Evolutionary conservation across 2,888 invertebrate genomes (phyloP).

Genomic region (Drosophila mercatorum): DNA sequence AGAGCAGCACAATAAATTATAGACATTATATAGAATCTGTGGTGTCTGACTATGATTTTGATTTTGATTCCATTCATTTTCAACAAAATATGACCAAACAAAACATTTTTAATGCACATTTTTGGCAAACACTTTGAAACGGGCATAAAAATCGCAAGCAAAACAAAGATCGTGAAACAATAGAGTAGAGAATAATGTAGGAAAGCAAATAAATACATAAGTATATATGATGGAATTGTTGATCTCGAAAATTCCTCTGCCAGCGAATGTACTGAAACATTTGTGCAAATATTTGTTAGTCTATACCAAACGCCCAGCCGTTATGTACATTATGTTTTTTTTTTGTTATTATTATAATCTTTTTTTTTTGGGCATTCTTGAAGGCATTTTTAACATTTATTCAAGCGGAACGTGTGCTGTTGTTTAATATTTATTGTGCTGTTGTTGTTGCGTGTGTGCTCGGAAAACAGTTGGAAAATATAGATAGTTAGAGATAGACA

Average conservation of each 20-base stretch:
- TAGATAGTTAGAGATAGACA: constrained; percentile 25
- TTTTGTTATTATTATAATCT: constrained; percentile 19
- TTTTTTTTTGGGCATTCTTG: constrained; percentile 32
- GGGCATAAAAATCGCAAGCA: constrained; percentile 59
- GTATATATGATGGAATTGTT: constrained; percentile 25
- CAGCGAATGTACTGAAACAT: constrained; percentile 60
- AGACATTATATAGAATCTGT: neutral
- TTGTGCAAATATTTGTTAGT: constrained; percentile 79
- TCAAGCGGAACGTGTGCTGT: constrained; percentile 60
- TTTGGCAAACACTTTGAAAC: constrained; percentile 74
- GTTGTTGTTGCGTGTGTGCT: constrained; percentile 40
- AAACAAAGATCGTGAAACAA: constrained; percentile 40
- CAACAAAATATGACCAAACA: constrained; percentile 56
- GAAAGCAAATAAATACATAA: constrained; percentile 15
- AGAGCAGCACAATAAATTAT: constrained; percentile 74
- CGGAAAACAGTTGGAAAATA: constrained; percentile 49
- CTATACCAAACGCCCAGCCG: constrained; percentile 20
- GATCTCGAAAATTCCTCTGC: constrained; percentile 47
- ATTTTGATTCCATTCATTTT: constrained; percentile 51
- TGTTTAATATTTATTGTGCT: constrained; percentile 79
- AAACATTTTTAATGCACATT: constrained; percentile 72
- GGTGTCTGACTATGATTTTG: constrained; percentile 7
- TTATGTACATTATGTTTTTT: constrained; percentile 44
- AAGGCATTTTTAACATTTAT: constrained; percentile 77
- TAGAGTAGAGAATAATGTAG: constrained; percentile 40